Conservation (phyloP, 2,888 invertebrate species). For the Epirrita christyi region DNA sequence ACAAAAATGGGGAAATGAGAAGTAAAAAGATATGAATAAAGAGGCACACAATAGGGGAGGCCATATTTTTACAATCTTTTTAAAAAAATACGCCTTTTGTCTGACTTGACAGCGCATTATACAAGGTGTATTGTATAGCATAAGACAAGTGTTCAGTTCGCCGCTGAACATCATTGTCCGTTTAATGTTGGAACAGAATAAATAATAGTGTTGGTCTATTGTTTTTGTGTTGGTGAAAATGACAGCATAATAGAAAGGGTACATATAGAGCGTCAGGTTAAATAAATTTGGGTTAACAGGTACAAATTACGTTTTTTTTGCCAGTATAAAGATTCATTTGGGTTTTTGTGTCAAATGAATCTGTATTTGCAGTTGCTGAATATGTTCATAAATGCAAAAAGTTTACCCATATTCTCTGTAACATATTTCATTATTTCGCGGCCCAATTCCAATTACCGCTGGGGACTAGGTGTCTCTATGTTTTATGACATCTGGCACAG, state of each 20-base stretch:
- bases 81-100: slow-evolving; percentile 69
- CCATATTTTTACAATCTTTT: slow-evolving; percentile 77
- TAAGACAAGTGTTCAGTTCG: slow-evolving; percentile 75
- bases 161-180: slow-evolving; percentile 63
- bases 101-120: slow-evolving; percentile 74
- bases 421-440: slow-evolving; percentile 20
- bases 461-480: slow-evolving; percentile 28
- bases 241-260: slow-evolving; percentile 41
- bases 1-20: slow-evolving; percentile 78
- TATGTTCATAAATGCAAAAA: neutral
- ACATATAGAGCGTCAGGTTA: too few relatives aligned
- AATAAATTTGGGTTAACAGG: too few relatives aligned
- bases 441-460: slow-evolving; percentile 27
- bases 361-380: neutral
- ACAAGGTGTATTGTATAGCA: slow-evolving; percentile 48
- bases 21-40: slow-evolving; percentile 75
- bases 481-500: slow-evolving; percentile 29
- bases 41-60: slow-evolving; percentile 65
- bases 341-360: too few relatives aligned
- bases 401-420: slow-evolving; percentile 1
- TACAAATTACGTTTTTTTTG: too few relatives aligned
- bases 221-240: slow-evolving; percentile 49
- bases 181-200: slow-evolving; percentile 43
- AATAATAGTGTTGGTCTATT: slow-evolving; percentile 43
- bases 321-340: too few relatives aligned